A percentile compares a stretch with the other conserved stretches of the same genome.
Evolutionary conservation across 35 echinoderm and acorn worm species (phyloP).

Genomic region (Nesometra sesokonis): DNA sequence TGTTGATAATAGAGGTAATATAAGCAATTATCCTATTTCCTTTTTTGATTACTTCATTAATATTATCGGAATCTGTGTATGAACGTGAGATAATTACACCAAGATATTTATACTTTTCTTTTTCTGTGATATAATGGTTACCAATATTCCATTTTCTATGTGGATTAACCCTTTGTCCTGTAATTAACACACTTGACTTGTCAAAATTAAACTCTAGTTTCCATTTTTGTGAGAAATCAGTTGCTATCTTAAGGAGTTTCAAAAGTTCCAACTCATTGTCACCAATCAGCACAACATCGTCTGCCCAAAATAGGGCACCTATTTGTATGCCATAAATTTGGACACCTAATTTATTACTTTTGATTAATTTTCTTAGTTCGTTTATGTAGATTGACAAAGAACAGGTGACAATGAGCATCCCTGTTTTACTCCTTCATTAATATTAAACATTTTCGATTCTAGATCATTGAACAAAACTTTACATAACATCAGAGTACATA

Average conservation of each 20-base stretch:
- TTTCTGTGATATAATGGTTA: not conserved
- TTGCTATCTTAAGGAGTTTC: not conserved
- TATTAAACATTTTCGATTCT: not conserved
- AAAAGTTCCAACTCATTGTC: too few relatives aligned
- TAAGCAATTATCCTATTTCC: not conserved
- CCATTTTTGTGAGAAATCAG: not conserved
- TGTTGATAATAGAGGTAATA: not conserved
- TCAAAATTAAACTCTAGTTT: not conserved
- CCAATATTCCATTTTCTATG: not conserved
- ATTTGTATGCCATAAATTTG: not conserved
- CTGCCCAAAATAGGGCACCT: not conserved
- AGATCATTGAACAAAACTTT: not conserved
- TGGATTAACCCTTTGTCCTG: not conserved
- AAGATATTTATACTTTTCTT: not conserved
- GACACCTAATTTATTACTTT: not conserved
- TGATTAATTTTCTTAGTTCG: not conserved
- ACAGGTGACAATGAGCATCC: not conserved
- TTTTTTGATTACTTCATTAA: not conserved
- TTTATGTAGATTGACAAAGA: not conserved
- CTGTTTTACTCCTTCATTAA: not conserved
- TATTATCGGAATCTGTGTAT: not conserved
- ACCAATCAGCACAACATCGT: not conserved
- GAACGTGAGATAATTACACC: not conserved
- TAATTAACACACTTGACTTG: not conserved
- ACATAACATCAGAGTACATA: not conserved